Conservation (phyloP, 2,797 vertebrate species). For the Kryptolebias ocellatus region DNA sequence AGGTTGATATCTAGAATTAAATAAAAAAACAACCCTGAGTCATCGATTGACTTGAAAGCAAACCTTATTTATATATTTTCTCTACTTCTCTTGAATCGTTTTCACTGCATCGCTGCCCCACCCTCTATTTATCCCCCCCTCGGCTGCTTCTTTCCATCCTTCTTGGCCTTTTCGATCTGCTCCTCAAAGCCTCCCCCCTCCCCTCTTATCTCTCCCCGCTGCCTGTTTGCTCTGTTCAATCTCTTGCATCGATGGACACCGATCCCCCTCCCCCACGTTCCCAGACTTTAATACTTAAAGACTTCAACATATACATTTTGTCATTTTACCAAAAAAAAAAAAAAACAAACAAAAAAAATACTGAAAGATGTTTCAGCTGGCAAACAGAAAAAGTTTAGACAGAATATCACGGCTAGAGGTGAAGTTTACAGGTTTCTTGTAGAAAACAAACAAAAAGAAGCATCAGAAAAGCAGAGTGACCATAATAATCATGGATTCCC, state of each 20-base stretch:
- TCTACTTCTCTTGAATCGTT: background rate
- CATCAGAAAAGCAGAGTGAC: no score
- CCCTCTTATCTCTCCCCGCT: slow-evolving; percentile 40
- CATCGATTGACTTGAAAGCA: background rate
- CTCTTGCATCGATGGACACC: slow-evolving; percentile 28
- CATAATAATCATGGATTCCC: no score
- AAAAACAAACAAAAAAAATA: no score
- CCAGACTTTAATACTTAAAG: no score
- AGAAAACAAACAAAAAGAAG: no score
- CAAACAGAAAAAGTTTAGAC: no score
- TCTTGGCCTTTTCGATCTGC: slow-evolving; percentile 31
- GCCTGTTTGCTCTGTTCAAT: slow-evolving; percentile 48
- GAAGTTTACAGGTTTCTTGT: no score
- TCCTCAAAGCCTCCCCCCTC: slow-evolving; percentile 29
- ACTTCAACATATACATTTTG: no score
- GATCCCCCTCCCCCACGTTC: background rate
- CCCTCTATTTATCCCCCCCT: background rate
- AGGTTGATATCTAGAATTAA: no score
- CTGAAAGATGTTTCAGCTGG: no score
- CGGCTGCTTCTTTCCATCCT: background rate
- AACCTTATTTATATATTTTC: background rate
- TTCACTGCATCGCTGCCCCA: background rate
- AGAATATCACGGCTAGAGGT: background rate
- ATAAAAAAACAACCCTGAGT: background rate
- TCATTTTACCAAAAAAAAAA: no score